Base-by-base conservation (phyloP, 2,888 invertebrate species). In the Drosophila neotestacea region DNA sequence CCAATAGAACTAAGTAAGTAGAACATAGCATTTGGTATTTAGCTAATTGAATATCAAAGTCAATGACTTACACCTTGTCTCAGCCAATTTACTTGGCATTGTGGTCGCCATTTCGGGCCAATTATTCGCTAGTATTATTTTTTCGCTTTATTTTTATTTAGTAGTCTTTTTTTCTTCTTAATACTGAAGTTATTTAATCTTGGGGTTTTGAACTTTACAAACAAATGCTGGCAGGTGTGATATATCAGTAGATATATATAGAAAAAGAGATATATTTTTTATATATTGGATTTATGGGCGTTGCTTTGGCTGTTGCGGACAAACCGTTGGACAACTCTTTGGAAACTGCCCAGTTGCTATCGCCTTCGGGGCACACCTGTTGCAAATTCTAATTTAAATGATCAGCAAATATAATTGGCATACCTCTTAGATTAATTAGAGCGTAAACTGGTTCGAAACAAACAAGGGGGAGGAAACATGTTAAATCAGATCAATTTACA, bases 41-140 rank as follows among this genome's bases (percentile, higher is more conserved):
- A 70, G 73, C 84, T 80, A 88, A 83, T 89, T 86, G 85, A 90
- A 90, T 72, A 90, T 85, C 90, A 85, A 85, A 90, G 90, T 85
- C 85, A 85, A 85, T 85, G 85, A 85, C 90, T 85, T 90, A 84
- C 90, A 86, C 80, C 85, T 70, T 65, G 64, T 70, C 70, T 77
- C 66, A 68, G 85, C 81, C 89, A 89, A 88, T 68, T 78, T 63
- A 66, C 41, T 66, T 78, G 79, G 88, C 75, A 80, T 77, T 80
- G 85, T 76, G 72, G 82, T 74, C 78, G 73, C 86, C 84, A 89
- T 73, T 79, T 82, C 79, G 74, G 73, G 87, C 89, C 90, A 89
- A 89, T 83, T 89, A 88, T 51, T 64, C 63, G 80, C 73, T 59
- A 66, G 52, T 11, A 4, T 42, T 52, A 52, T 60, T 6, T 32